Evolutionary conservation across 2,888 invertebrate genomes (phyloP), one percentile per base, ranked within the genome.

Genomic region (Hydropsyche betteni): DNA sequence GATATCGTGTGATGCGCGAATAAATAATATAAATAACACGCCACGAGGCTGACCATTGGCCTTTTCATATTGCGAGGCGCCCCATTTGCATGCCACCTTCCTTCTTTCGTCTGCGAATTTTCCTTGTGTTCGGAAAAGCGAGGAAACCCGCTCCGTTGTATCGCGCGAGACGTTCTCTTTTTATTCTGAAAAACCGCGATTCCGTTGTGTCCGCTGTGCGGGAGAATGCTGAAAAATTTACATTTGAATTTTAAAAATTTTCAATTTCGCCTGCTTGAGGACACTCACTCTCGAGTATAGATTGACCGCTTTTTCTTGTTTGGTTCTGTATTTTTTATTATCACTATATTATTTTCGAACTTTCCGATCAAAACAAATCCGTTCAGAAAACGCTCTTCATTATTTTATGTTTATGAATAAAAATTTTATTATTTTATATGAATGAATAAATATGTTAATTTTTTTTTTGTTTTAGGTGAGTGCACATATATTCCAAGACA

Each of bases 21-120:
- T 77, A 77, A 77, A 77, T 76, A 77, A 77, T 70, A 75, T 77
- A 77, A 77, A 77, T 76, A 77, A 77, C 64, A 51, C 71, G 24
- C 73, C 52, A 36, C 69, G 58, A 53, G 70, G 52, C 14, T 52
- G 76, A 73, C 75, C 75, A 72, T 75, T 75, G 75, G 75, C 75
- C 72, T 68, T 71, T 72, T 64, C 70, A 70, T 70, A 70, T 70
- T 70, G 70, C 53, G 34, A 33, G 34, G 34, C 36, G 64, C 33
- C 64, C n/a, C 53, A 69, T 44, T 69, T 69, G 69, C 44, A 69
- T 69, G 34, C 70, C 53, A 53, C 70, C 70, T 51, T 51, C 12
- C 53, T 10, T 33, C 34, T 24, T 14, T 64, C 64, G 12, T 33
- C 33, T 24, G 44, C 6, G 36, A 36, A 64, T 64, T 64, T 64